phyloP scores from a whole-genome alignment of 2,888 invertebrate genomes.

The Meliscaeva auricollis region DNA sequence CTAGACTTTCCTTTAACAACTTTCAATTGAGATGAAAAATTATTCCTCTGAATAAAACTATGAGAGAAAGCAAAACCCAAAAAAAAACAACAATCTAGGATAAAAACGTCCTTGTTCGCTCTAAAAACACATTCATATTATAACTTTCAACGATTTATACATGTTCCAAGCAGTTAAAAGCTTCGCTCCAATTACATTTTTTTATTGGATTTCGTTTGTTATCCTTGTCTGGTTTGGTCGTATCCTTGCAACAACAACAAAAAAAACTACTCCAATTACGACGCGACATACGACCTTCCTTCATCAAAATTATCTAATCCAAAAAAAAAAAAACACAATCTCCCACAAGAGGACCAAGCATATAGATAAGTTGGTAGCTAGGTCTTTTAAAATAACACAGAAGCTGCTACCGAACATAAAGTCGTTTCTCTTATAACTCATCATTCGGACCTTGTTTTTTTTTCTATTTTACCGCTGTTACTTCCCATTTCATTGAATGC shows the following conservation, averaged over 20 bases:
- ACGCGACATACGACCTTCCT: conserved; percentile 35
- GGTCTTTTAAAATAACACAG: not conserved
- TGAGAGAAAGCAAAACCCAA: not conserved
- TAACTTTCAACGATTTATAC: conserved; percentile 18
- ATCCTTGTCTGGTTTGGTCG: conserved; percentile 10
- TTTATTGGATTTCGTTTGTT: conserved; percentile 1
- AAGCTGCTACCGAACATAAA: not conserved
- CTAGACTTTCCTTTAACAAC: not conserved
- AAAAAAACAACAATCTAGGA: conserved; percentile 10
- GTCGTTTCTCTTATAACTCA: conserved; percentile 26
- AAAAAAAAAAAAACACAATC: not conserved
- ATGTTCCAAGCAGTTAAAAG: conserved; percentile 28
- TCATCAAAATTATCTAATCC: not conserved
- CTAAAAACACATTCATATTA: conserved; percentile 4
- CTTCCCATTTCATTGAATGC: conserved; percentile 39
- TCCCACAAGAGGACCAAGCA: not conserved
- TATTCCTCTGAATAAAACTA: not conserved
- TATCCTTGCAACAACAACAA: not conserved
- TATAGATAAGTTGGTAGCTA: not conserved
- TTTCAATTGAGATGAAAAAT: not conserved
- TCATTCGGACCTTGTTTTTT: conserved; percentile 10
- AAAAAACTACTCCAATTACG: conserved; percentile 7
- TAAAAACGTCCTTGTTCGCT: conserved; percentile 8
- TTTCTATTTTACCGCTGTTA: not conserved
- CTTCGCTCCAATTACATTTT: conserved; percentile 22